phyloP scores from a whole-genome alignment of 1,140 invertebrate genomes.

The Campoletis sonorensis region DNA sequence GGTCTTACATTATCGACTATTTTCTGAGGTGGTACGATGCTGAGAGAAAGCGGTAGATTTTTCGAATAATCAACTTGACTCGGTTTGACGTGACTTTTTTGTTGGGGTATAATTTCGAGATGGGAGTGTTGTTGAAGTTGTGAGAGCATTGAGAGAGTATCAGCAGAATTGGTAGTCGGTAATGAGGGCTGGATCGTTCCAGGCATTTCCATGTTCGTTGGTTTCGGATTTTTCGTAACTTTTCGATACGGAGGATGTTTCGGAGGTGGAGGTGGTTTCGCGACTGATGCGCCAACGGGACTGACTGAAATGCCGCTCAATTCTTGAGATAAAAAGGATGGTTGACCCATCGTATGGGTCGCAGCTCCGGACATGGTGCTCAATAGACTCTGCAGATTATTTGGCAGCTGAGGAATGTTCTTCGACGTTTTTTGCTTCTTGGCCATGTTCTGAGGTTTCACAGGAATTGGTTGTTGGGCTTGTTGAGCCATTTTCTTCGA shows the following conservation, averaged over 20 bases:
- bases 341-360: constrained; percentile 47
- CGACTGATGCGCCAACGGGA: constrained; percentile 47
- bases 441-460: constrained; percentile 46
- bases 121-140: constrained; percentile 83
- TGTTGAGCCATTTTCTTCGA: constrained; percentile 69
- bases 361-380: constrained; percentile 43
- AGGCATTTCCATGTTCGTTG: constrained; percentile 50
- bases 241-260: constrained; percentile 59
- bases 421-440: constrained; percentile 57
- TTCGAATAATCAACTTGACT: constrained; percentile 60
- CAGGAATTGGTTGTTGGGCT: constrained; percentile 39
- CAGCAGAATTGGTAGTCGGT: constrained; percentile 50
- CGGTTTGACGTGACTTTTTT: constrained; percentile 55
- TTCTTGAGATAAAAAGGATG: constrained; percentile 60
- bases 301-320: constrained; percentile 66
- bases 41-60: constrained; percentile 57
- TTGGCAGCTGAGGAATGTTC: constrained; percentile 47
- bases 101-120: constrained; percentile 78
- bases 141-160: constrained; percentile 69
- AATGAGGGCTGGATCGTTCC: constrained; percentile 44
- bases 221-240: constrained; percentile 52
- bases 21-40: constrained; percentile 60
- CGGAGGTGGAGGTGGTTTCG: constrained; percentile 34
- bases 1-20: constrained; percentile 53
- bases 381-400: constrained; percentile 54